A percentile compares a stretch with the other conserved stretches of the same genome.
Evolutionary conservation across 2,888 invertebrate genomes (phyloP).

Genomic region (Heliconius sara): DNA sequence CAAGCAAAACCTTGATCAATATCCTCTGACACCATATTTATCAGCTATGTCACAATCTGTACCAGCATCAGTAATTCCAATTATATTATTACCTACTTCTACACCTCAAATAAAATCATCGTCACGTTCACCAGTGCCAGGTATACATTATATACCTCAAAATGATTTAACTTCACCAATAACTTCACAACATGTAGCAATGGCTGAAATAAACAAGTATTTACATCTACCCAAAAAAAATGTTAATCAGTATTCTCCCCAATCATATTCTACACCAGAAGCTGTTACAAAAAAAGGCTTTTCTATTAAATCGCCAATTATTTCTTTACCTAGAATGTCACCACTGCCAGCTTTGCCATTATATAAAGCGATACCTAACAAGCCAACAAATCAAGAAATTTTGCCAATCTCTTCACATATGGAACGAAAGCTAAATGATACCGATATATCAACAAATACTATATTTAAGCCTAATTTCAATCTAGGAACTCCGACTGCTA

Average conservation of each 20-base stretch:
- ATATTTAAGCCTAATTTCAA: background rate
- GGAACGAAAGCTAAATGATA: background rate
- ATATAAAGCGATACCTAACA: background rate
- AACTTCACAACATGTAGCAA: background rate
- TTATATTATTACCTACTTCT: background rate
- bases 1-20: background rate
- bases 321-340: background rate
- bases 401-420: background rate
- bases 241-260: background rate
- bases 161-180: background rate
- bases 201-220: background rate
- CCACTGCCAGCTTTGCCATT: background rate
- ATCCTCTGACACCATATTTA: background rate
- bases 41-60: background rate
- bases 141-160: background rate
- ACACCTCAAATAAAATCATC: background rate
- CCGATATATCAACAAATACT: background rate
- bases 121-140: background rate
- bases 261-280: background rate
- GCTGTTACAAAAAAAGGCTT: background rate
- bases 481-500: background rate
- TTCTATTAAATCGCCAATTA: background rate
- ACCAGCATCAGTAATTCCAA: background rate
- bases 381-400: background rate
- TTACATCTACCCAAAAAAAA: background rate